Conservation (phyloP, 2,888 invertebrate genomes). For the Xestia ashworthii region DNA sequence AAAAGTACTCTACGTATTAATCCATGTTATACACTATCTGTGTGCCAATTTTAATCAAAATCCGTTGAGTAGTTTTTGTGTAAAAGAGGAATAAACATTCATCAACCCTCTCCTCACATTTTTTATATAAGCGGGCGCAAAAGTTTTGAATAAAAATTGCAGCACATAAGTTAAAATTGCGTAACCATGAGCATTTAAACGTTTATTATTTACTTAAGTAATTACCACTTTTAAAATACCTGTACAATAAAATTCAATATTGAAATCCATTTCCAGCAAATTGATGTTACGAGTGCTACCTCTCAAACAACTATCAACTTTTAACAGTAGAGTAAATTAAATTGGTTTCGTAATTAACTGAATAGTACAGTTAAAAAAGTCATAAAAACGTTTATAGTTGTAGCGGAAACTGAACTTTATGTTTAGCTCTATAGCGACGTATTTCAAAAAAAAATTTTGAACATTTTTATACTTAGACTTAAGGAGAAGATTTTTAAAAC, state of each 20-base stretch:
- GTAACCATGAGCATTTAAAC: background rate
- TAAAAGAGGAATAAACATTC: too few species aligned
- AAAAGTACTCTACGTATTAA: too few species aligned
- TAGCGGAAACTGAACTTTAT: background rate
- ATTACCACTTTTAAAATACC: background rate
- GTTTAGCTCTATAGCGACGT: rapidly evolving
- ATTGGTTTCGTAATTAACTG: background rate
- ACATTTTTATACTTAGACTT: background rate
- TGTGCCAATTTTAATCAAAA: too few species aligned
- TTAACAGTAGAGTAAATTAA: background rate
- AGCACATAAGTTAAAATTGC: background rate
- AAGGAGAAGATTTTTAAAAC: too few species aligned
- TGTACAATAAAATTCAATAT: background rate
- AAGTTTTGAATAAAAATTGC: background rate
- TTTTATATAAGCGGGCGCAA: background rate
- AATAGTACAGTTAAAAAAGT: background rate
- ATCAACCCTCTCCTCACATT: too few species aligned
- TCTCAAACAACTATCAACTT: background rate
- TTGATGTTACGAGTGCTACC: background rate
- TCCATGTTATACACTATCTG: too few species aligned
- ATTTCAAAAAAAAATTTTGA: background rate
- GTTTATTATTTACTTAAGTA: background rate
- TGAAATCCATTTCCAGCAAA: background rate
- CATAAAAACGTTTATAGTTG: background rate
- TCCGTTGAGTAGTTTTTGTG: too few species aligned